Conservation (phyloP, 2,113 vertebrate genomes). For the Bubalus kerabau region DNA sequence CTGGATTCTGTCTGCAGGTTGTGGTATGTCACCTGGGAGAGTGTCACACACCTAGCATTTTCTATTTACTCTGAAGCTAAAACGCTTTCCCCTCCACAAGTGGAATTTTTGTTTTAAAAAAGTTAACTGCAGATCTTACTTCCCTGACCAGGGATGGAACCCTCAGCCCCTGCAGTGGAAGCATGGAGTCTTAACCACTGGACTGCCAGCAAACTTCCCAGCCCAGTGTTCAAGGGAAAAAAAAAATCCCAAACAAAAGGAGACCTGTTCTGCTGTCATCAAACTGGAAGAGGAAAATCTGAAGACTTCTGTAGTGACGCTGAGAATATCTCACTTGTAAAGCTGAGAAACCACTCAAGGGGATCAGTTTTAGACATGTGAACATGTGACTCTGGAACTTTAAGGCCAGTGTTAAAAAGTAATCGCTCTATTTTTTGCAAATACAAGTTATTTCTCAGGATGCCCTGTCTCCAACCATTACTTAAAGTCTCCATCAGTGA, state of each 20-base stretch:
- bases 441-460: background rate
- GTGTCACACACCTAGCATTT: background rate
- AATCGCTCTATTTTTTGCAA: background rate
- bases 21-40: background rate
- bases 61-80: background rate
- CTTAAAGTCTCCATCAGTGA: background rate
- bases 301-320: background rate
- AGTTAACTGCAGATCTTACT: background rate
- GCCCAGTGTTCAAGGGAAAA: background rate
- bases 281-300: background rate
- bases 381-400: accelerated
- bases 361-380: background rate
- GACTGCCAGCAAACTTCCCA: background rate
- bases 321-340: background rate
- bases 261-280: background rate
- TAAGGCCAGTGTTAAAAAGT: background rate
- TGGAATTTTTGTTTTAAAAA: background rate
- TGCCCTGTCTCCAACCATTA: background rate
- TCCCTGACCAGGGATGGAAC: background rate
- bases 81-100: background rate
- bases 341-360: background rate
- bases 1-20: background rate
- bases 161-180: background rate
- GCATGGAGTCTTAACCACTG: background rate
- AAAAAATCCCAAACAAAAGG: background rate